Evolutionary conservation across 2,113 vertebrate genomes (phyloP).

Genomic region (Felis catus): DNA sequence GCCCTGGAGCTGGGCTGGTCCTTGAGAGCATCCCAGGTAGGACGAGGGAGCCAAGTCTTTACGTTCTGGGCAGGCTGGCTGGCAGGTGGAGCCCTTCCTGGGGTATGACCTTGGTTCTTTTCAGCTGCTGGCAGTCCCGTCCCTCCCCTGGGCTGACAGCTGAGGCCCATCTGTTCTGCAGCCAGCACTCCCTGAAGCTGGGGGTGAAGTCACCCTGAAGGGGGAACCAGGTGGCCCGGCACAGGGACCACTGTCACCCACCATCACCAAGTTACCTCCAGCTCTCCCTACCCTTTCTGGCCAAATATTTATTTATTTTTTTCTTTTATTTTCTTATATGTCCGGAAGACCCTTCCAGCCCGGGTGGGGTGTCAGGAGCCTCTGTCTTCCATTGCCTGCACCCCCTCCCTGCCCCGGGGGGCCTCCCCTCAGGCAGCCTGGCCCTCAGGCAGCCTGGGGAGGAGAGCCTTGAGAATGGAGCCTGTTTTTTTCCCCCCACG

Average conservation of each 20-base stretch:
- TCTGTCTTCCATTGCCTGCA: not conserved
- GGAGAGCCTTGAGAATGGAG: not conserved
- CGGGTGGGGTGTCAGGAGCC: not conserved
- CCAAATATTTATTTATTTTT: not conserved
- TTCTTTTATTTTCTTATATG: not conserved
- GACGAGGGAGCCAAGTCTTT: not conserved
- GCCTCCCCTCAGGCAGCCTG: not conserved
- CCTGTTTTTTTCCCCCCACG: not conserved
- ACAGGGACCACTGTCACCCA: not conserved
- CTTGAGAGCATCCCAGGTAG: accelerated
- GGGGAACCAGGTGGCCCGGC: not conserved
- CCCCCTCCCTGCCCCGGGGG: not conserved
- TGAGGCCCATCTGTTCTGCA: not conserved
- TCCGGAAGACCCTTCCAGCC: not conserved
- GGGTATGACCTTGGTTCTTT: not conserved
- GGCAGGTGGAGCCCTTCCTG: not conserved
- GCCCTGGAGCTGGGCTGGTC: no score
- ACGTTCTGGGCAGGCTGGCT: not conserved
- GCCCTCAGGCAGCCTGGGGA: not conserved
- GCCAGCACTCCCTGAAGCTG: not conserved
- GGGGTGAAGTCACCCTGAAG: not conserved
- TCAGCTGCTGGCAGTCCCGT: no score
- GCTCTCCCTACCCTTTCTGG: not conserved
- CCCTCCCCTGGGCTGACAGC: not conserved
- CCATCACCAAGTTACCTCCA: not conserved